phyloP scores from a whole-genome alignment of 2,888 invertebrate species.

The Danaus chrysippus region DNA sequence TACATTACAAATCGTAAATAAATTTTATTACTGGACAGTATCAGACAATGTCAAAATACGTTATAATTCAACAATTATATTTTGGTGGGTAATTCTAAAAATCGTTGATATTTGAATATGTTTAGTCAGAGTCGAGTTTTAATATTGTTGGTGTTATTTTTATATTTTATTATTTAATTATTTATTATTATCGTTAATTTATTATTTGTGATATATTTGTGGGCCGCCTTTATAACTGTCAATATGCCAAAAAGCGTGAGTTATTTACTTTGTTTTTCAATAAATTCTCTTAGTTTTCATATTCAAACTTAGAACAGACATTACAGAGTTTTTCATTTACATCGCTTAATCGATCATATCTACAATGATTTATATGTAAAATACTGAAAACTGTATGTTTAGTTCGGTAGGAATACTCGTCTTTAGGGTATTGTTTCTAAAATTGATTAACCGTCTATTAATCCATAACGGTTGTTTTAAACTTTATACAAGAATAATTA shows the following conservation, averaged over 20 bases:
- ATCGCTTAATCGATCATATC: no score
- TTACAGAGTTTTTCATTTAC: no score
- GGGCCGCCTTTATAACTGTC: constrained; percentile 9
- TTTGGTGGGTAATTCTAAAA: constrained; percentile 26
- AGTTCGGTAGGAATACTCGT: no score
- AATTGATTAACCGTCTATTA: background rate
- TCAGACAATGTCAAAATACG: no score
- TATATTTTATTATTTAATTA: background rate
- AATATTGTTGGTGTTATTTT: background rate
- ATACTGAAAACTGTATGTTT: no score
- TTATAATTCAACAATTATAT: no score
- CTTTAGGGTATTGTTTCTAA: background rate
- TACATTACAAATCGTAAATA: no score
- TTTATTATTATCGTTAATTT: background rate
- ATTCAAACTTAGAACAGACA: no score
- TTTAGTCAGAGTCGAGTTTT: constrained; percentile 2
- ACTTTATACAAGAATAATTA: no score
- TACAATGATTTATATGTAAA: no score
- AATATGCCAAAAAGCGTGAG: constrained; percentile 37
- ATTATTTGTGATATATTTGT: constrained; percentile 11
- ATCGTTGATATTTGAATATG: background rate
- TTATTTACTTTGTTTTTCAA: constrained; percentile 10
- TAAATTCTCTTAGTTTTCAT: no score
- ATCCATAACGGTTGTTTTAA: background rate
- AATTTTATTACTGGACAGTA: no score